Base-by-base conservation (phyloP, 2,113 vertebrate species). In the Apeltes quadracus region DNA sequence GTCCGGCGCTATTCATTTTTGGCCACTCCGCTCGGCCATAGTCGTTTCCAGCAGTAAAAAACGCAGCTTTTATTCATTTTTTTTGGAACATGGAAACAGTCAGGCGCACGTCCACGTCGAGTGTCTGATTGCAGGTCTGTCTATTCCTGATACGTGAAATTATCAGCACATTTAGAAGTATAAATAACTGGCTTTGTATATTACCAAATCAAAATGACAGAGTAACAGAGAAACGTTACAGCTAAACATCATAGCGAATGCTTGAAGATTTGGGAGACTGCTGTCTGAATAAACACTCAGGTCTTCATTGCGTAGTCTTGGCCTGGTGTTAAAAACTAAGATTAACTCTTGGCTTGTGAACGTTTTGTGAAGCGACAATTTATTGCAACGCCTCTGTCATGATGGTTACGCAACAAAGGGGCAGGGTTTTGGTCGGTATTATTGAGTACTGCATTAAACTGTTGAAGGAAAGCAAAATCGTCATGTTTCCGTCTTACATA, bases 381-480 rank as follows among this genome's bases (percentile, higher is more conserved):
- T 48, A 12, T 14, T 56, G 18, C 4, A 8, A 22, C 1, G 36
- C 39, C 15, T 29, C 14, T 18, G 18, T 41, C 15, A n/a, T 32
- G 23, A 3, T 62, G 5, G 32, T 34, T 23, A 14, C 44, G 25
- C 43, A 39, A 32, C 44, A 48, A 32, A 58, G 36, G 12, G 54
- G n/a, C n/a, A n/a, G 13, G 25, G 2, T 14, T 34, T 34, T 57
- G 11, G 29, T 61, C 39, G 61, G 27, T 34, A 20, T 48, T 57
- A 48, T 55, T 3, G 6, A 57, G 34, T 56, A 32, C 22, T 69
- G 36, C 44, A 61, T 70, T 75, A 59, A 70, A 65, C 14, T 32
- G 25, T 20, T 48, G 16, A 36, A 58, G 7, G 38, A 66, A 66
- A 61, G 41, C 44, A 13, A 44, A 2, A 39, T 57, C 5, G 20